Conservation (phyloP, 1,140 invertebrate genomes). For the Drosophila santomea region DNA sequence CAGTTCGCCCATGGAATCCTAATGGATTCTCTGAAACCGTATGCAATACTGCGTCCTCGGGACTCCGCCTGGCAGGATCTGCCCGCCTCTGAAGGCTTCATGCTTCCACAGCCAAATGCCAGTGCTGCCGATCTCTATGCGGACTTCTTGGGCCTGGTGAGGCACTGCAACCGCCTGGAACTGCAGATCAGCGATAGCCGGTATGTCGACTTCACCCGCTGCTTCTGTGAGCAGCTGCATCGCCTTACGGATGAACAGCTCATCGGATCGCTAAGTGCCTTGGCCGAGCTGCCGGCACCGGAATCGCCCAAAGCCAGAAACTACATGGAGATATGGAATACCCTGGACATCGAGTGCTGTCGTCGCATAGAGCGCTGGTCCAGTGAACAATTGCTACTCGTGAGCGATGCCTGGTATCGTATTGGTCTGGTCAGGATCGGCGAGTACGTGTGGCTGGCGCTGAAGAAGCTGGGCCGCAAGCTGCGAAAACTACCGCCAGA, state of each 20-base stretch:
- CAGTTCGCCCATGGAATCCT: slow-evolving; percentile 76
- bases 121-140: slow-evolving; percentile 64
- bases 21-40: slow-evolving; percentile 66
- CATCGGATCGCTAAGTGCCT: slow-evolving; percentile 66
- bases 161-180: slow-evolving; percentile 61
- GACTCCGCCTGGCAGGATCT: neutral
- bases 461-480: slow-evolving; percentile 85
- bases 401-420: slow-evolving; percentile 86
- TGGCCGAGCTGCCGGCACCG: slow-evolving; percentile 80
- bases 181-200: slow-evolving; percentile 69
- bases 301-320: slow-evolving; percentile 75
- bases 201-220: slow-evolving; percentile 84
- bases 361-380: slow-evolving; percentile 83
- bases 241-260: slow-evolving; percentile 85
- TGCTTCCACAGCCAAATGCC: slow-evolving; percentile 1
- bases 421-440: slow-evolving; percentile 79
- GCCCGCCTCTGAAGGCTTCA: slow-evolving; percentile 3
- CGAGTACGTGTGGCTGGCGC: slow-evolving; percentile 84
- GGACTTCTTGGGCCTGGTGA: slow-evolving; percentile 80
- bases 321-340: slow-evolving; percentile 86
- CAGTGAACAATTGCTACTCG: slow-evolving; percentile 83
- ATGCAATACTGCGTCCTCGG: slow-evolving; percentile 53
- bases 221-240: slow-evolving; percentile 82
- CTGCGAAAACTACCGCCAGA: slow-evolving; percentile 83
- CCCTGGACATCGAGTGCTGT: slow-evolving; percentile 86